Evolutionary conservation across 2,113 vertebrate genomes (phyloP), one percentile per base, ranked within the genome.

Genomic region (Pristiophorus japonicus): DNA sequence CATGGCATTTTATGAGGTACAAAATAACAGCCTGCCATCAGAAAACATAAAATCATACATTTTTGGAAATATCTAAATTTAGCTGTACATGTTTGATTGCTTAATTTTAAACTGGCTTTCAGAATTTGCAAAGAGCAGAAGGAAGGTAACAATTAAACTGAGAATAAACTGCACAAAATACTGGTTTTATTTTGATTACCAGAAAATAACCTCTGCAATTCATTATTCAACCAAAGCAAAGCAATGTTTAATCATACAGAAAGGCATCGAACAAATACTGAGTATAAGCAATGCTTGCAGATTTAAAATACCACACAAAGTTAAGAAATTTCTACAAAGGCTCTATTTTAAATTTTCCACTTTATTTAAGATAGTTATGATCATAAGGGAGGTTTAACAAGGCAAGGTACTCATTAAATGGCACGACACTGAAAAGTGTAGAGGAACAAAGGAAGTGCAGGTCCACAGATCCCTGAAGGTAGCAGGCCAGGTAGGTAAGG

Each of bases 1-100:
- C 95, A 95, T 96, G 96, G 96, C 97, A 96, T 96, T 96, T 95
- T 96, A 96, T 96, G 96, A 97, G 38, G 95, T 96, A 96, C 96
- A 96, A 96, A 93, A 95, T n/a, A 90, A 65, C 95, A 18, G 73
- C 65, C 93, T 73, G 93, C 42, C 38, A 51, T 55, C 85, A 27
- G 85, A 24, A 94, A 30, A 66, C 65, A 70, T 73, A 51, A 51
- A 94, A 94, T 70, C 45, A 94, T 6, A 94, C 0, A 94, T 47
- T 70, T 94, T 94, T 51, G 66, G 45, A 90, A 59, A 94, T 38
- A 94, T 94, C 63, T 24, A 73, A 51, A 70, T 70, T 67, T 94
- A 94, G 93, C 12, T 42, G 20, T 70, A 59, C 38, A 94, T 16
- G 73, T 94, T 94, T 94, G 42, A 94, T 70, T 94, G 27, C 66